Evolutionary conservation across 2,113 vertebrate species (phyloP).

Genomic region (Hydrochoerus hydrochaeris): DNA sequence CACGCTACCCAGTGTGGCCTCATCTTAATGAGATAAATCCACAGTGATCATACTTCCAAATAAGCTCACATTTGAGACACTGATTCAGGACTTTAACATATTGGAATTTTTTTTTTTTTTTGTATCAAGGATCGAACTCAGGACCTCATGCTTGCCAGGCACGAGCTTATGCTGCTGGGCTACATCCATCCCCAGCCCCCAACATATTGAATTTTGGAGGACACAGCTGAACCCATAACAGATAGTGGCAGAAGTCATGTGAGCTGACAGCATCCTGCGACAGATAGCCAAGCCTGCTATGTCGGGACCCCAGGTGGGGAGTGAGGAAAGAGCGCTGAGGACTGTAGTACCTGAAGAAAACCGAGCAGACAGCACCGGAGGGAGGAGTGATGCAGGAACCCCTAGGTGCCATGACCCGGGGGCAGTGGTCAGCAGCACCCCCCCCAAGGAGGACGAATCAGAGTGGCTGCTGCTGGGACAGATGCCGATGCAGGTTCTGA

Average conservation of each 20-base stretch:
- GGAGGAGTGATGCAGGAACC: not conserved
- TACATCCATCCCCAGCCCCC: too few relatives aligned
- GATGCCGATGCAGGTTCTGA: not conserved
- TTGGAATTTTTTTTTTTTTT: too few relatives aligned
- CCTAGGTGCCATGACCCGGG: not conserved
- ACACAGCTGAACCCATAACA: not conserved
- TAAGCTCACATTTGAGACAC: not conserved
- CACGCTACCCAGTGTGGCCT: not conserved
- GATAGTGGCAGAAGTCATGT: not conserved
- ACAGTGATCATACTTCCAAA: not conserved
- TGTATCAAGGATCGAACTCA: too few relatives aligned
- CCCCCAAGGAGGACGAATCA: not conserved
- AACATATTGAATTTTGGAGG: not conserved
- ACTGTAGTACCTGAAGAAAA: not conserved
- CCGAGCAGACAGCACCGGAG: not conserved
- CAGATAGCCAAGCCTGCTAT: not conserved
- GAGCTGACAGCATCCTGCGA: not conserved
- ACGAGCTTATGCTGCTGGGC: too few relatives aligned
- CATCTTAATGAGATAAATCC: not conserved
- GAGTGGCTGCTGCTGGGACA: not conserved
- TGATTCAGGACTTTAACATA: not conserved
- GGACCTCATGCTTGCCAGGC: too few relatives aligned
- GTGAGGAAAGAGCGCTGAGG: not conserved
- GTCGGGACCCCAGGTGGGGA: not conserved
- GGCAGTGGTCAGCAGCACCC: not conserved